Evolutionary conservation across 2,888 invertebrate species (phyloP), one percentile per base, ranked within the genome.

Genomic region (Pseudolycoriella hygida): DNA sequence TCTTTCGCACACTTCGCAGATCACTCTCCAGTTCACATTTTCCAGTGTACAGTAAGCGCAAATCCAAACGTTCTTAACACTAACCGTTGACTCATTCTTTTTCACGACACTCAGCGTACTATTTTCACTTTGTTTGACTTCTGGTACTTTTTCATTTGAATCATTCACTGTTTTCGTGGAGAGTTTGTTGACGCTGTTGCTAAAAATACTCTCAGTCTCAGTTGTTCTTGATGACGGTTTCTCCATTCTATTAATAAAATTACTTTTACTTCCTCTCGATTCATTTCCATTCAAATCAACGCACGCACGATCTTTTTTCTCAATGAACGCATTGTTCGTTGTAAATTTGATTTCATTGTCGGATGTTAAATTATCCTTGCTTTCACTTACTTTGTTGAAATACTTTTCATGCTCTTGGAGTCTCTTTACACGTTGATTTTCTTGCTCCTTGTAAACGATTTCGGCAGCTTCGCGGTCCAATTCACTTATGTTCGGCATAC

Each of bases 381-480:
- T 32, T 14, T 34, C 34, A 50, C 50, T 49, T 3, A 52, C 49
- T 3, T 50, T 48, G 5, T 53, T 48, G 48, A 59, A 62, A 48
- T 55, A 61, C 49, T 56, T 55, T 15, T 57, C 58, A 50, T 57
- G 55, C 30, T 57, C 53, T 5, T 55, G 53, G 17, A 54, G 55
- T 40, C 55, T 42, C 31, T 53, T 48, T 6, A 55, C 56, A 32
- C 55, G 53, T 45, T 56, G 55, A 40, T 30, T 40, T 18, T 51
- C 48, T 25, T 50, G 46, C 31, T 51, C 52, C 40, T 50, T 49
- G 38, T 43, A 49, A 40, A 52, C 46, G 51, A 86, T 80, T 60
- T 79, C 79, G 1, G 77, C 73, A 1, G 84, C 84, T 61, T 86
- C 81, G 52, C 78, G 73, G 58, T 86, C 85, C 49, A 85, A 62